Evolutionary conservation across 2,797 vertebrate species (phyloP).

Genomic region (Aphelocoma californica): DNA sequence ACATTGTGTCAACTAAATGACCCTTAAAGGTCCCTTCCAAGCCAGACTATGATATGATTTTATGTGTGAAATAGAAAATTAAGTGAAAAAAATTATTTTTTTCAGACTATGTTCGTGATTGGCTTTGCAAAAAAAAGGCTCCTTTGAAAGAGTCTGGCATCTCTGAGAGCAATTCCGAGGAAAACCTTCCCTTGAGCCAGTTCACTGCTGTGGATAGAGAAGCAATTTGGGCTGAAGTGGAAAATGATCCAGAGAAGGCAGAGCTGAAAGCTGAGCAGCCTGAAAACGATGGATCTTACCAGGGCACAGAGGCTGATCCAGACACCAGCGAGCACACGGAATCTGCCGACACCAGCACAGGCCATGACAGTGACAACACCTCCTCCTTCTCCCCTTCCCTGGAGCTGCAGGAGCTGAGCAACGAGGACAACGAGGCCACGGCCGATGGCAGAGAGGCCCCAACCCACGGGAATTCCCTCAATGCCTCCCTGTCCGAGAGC

Average conservation of each 20-base stretch:
- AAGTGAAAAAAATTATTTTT: not conserved
- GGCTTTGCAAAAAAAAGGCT: conserved; percentile 77
- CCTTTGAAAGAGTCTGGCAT: conserved; percentile 64
- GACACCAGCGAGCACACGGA: conserved; percentile 90
- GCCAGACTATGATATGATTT: not conserved
- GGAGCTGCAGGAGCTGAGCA: conserved; percentile 67
- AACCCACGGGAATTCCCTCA: not conserved
- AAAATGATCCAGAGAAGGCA: conserved; percentile 78
- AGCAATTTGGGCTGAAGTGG: conserved; percentile 90
- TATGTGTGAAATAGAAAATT: not conserved
- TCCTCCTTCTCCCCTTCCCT: conserved; percentile 85
- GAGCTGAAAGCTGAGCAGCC: conserved; percentile 27
- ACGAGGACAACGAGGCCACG: conserved; percentile 55
- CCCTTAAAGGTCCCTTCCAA: not conserved
- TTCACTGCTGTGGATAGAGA: conserved; percentile 88
- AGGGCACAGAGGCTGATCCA: conserved; percentile 45
- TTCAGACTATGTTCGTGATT: conserved; percentile 79
- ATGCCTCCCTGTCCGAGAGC: conserved; percentile 36
- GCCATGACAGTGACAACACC: conserved; percentile 87
- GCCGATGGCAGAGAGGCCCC: conserved; percentile 3
- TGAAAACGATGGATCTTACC: conserved; percentile 53
- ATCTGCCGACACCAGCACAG: conserved; percentile 88
- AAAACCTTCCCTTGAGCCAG: conserved; percentile 74
- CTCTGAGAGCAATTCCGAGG: conserved; percentile 69
- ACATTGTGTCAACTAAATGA: not conserved